Evolutionary conservation across 92 coral and sea anemone genomes (phyloP).

Genomic region (Phenganax subtilis): DNA sequence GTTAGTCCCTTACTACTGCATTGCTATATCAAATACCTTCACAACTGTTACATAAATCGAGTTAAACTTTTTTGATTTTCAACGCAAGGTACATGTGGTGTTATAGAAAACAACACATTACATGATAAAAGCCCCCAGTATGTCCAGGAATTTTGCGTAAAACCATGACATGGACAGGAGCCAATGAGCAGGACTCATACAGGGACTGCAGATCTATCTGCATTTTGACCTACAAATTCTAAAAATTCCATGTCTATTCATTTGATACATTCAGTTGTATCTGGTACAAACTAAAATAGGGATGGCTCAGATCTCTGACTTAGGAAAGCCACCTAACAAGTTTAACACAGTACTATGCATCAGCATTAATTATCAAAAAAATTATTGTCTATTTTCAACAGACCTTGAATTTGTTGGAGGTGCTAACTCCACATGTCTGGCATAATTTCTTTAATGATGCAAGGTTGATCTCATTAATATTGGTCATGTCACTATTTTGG

Average conservation of each 20-base stretch:
- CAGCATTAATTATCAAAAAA: background rate
- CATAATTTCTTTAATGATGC: conserved; percentile 21
- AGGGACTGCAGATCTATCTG: conserved; percentile 24
- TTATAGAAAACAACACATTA: conserved; percentile 24
- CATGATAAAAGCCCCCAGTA: conserved; percentile 47
- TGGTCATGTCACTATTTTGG: conserved; percentile 24
- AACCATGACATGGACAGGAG: conserved; percentile 48
- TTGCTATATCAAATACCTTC: too few relatives aligned
- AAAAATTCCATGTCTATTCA: too few relatives aligned
- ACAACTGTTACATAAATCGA: too few relatives aligned
- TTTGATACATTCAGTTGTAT: background rate
- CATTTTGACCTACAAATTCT: conserved; percentile 1
- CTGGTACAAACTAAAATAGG: background rate
- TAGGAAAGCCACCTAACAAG: too few relatives aligned
- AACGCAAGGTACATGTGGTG: background rate
- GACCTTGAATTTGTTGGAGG: background rate
- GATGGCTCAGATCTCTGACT: background rate
- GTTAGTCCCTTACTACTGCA: too few relatives aligned
- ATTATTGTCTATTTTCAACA: background rate
- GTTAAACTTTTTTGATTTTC: too few relatives aligned
- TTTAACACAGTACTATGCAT: too few relatives aligned
- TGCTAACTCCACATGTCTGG: conserved; percentile 22
- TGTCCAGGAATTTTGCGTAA: conserved; percentile 33
- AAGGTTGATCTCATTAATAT: conserved; percentile 3
- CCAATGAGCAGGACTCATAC: conserved; percentile 44